Conservation (phyloP, 1,140 invertebrate genomes). For the Papilio aristodemus region DNA sequence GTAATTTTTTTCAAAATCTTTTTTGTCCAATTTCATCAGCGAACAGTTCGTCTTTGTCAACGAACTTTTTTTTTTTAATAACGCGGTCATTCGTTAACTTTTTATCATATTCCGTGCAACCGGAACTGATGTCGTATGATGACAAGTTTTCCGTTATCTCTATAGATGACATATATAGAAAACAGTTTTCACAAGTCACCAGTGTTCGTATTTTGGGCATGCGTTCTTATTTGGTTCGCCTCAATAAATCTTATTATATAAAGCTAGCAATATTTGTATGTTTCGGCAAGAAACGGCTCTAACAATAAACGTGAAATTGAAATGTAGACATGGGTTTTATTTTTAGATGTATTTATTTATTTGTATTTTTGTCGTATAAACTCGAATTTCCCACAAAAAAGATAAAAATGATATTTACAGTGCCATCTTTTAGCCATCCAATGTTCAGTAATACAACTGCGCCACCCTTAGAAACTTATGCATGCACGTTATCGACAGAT, state of each 20-base stretch:
- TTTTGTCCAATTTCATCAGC: background rate
- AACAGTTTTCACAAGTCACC: background rate
- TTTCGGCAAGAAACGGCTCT: no score
- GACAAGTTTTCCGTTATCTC: conserved; percentile 6
- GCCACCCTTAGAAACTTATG: background rate
- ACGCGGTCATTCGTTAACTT: background rate
- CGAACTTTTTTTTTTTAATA: conserved; percentile 8
- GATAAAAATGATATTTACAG: no score
- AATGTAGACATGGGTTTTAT: no score
- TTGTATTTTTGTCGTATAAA: no score
- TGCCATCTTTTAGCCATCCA: background rate
- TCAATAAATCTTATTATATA: no score
- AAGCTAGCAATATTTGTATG: no score
- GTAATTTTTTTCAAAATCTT: background rate
- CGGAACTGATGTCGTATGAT: conserved; percentile 2
- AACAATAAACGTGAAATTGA: no score
- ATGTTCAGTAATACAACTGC: background rate
- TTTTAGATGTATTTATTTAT: no score
- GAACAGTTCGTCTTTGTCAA: background rate
- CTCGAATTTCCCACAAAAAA: no score
- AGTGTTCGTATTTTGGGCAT: background rate
- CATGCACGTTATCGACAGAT: background rate
- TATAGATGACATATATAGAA: background rate
- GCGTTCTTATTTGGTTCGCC: background rate
- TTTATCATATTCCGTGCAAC: background rate